Conservation (phyloP, 2,797 vertebrate genomes). For the Epinephelus malabaricus region DNA sequence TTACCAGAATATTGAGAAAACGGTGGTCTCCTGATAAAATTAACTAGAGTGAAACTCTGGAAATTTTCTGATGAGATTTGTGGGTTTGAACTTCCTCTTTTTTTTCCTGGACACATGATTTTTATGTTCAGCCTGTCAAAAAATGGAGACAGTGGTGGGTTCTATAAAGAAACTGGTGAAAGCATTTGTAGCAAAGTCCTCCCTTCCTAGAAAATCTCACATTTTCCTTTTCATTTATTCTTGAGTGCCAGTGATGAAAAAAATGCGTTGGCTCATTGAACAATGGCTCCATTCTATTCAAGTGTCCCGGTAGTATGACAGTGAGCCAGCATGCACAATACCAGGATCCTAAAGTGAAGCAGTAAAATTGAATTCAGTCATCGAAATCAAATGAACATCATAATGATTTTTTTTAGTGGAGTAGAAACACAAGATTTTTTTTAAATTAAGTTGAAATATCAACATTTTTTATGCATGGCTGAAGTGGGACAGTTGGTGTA, state of each 20-base stretch:
- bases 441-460: no score
- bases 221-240: no score
- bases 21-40: constrained; percentile 7
- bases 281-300: background rate
- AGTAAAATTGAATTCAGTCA: background rate
- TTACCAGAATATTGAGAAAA: background rate
- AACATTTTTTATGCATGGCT: no score
- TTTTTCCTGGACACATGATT: background rate
- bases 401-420: no score
- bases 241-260: no score
- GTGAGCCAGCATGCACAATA: background rate
- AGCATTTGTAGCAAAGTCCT: background rate
- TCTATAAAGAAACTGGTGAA: background rate
- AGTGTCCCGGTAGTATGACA: background rate
- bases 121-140: constrained; percentile 14
- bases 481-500: no score
- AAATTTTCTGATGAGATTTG: background rate
- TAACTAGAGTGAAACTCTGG: background rate
- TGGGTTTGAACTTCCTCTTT: constrained; percentile 1
- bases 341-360: background rate
- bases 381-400: no score
- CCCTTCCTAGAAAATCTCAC: background rate
- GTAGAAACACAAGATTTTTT: no score
- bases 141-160: background rate
- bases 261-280: no score